Conservation (phyloP, 2,888 invertebrate genomes). For the Tromatobia lineatoria region DNA sequence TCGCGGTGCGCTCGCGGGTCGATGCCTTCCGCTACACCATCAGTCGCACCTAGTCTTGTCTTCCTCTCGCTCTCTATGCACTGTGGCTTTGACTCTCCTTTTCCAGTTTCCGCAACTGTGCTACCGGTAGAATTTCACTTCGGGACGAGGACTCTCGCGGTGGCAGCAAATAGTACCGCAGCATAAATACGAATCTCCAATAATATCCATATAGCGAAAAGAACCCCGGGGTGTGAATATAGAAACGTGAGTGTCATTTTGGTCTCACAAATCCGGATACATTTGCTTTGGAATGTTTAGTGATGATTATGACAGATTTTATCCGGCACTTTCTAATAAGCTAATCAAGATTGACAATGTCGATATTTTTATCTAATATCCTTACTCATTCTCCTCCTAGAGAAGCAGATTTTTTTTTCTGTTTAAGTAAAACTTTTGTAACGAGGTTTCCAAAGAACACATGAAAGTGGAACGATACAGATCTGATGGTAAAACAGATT, state of each 20-base stretch:
- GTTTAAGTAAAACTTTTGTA: too few species aligned
- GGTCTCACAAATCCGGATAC: neutral
- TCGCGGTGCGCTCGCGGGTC: constrained; percentile 23
- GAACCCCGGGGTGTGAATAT: constrained; percentile 14
- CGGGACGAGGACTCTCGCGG: neutral
- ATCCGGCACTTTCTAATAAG: too few species aligned
- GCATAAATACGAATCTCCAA: neutral
- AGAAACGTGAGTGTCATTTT: constrained; percentile 1
- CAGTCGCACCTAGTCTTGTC: neutral
- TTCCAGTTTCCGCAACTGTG: constrained; percentile 30
- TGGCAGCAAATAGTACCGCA: neutral
- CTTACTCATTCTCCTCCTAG: neutral
- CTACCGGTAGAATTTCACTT: neutral
- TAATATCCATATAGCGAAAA: constrained; percentile 42
- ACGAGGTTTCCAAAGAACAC: neutral
- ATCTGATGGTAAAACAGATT: neutral
- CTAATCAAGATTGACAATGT: neutral
- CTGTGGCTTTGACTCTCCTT: constrained; percentile 18
- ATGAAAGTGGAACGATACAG: neutral
- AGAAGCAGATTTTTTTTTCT: neutral
- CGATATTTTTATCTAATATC: neutral
- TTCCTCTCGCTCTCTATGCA: constrained; percentile 12
- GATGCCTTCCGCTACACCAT: constrained; percentile 27
- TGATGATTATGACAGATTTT: constrained; percentile 9
- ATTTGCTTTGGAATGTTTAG: constrained; percentile 41